phyloP scores from a whole-genome alignment of 2,113 vertebrate genomes.

The Myotis davidii region DNA sequence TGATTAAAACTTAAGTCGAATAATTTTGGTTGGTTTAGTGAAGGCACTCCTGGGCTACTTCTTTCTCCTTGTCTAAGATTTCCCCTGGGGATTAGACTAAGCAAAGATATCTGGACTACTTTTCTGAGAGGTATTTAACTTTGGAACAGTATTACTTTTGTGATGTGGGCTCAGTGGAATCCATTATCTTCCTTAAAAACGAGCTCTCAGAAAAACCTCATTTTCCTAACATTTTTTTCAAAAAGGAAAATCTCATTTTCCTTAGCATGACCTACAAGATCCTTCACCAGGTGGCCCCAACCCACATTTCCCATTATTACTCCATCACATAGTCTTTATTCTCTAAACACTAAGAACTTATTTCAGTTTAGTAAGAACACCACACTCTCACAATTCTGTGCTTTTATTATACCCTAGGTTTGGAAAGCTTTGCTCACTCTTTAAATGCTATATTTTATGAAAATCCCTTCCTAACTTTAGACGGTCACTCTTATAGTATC shows the following conservation, averaged over 20 bases:
- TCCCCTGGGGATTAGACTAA: neutral
- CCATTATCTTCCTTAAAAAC: neutral
- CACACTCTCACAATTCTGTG: neutral
- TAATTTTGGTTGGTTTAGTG: neutral
- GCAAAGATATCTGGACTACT: neutral
- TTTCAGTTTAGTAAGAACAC: neutral
- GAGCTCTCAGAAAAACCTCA: conserved; percentile 24
- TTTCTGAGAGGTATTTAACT: neutral
- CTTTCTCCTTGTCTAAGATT: conserved; percentile 23
- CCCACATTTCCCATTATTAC: neutral
- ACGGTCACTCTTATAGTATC: neutral
- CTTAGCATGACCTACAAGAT: neutral
- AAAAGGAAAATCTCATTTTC: conserved; percentile 29
- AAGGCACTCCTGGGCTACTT: neutral
- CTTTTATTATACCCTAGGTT: neutral
- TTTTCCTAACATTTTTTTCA: neutral
- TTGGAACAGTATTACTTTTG: neutral
- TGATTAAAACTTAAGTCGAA: neutral
- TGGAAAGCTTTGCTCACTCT: neutral
- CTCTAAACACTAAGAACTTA: neutral
- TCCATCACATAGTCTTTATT: neutral
- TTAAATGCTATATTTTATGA: neutral
- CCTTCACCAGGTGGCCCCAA: neutral
- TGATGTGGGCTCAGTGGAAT: neutral
- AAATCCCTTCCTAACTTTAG: neutral